Base-by-base conservation (phyloP, 2,888 invertebrate species). In the Capitulum mitella region DNA sequence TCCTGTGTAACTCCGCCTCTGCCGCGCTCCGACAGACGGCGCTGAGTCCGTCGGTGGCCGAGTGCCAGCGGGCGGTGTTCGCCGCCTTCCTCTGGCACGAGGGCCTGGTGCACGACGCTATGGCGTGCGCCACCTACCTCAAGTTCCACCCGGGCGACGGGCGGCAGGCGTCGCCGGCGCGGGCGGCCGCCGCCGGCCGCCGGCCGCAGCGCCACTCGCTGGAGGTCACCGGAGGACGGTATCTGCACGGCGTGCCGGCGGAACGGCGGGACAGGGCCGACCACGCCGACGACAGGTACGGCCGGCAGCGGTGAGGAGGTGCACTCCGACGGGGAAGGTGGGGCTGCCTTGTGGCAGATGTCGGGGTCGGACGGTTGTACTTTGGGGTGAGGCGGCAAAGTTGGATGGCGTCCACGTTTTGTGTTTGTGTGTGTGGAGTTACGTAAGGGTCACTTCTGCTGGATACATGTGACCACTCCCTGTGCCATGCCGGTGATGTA, bases 51-150 rank as follows among this genome's bases (percentile, higher is more conserved):
- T 93, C 95, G 0, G 92, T 96, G 78, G 96, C 95, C 0, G 96
- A 97, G 85, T 93, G 95, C 83, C 87, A 97, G 37, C 88, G 98
- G n/a, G 94, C 97, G 0, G 93, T 97, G 10, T 98, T 98, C 86
- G 97, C 98, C 0, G 96, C 98, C 0, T 91, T 98, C 83, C 87
- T 98, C 1, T 98, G 98, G 97, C 98, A 98, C 85, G 97, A 98
- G 87, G 94, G 97, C 26, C 92, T 98, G 77, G 97, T 98, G 0
- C 97, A 97, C 85, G 98, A 98, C 85, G 97, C 98, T 12, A 98
- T 98, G 92, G 97, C 98, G 0, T 97, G 97, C 85, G 96, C 98
- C 0, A 95, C 97, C 0, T 98, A 95, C 85, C 88, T 98, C 16
- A 97, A 97, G 86, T 98, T 98, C 85, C 93, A 95, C 85, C 95